phyloP scores from a whole-genome alignment of 2,888 invertebrate genomes.

The Agrilus cyanescens region DNA sequence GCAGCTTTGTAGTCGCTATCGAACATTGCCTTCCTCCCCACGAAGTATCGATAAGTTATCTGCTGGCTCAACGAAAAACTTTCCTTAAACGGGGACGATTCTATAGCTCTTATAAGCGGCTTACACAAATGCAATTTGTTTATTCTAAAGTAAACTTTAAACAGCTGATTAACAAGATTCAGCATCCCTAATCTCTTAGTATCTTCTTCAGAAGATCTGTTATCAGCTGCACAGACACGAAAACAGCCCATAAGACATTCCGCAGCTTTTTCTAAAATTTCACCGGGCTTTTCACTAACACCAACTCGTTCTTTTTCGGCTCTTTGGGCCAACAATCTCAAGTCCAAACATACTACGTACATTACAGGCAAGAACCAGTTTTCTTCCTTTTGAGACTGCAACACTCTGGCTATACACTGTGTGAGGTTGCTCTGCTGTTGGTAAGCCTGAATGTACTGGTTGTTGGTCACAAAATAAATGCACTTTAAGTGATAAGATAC shows the following conservation, averaged over 20 bases:
- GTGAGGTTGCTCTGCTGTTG: slow-evolving; percentile 66
- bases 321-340: slow-evolving; percentile 71
- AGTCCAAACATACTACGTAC: slow-evolving; percentile 79
- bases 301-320: slow-evolving; percentile 52
- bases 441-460: slow-evolving; percentile 57
- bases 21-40: slow-evolving; percentile 96
- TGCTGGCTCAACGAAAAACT: slow-evolving; percentile 84
- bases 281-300: slow-evolving; percentile 46
- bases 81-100: slow-evolving; percentile 81
- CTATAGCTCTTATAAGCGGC: slow-evolving; percentile 92
- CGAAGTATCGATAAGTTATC: slow-evolving; percentile 94
- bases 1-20: slow-evolving; percentile 92
- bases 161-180: slow-evolving; percentile 89
- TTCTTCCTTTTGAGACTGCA: slow-evolving; percentile 83
- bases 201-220: slow-evolving; percentile 76
- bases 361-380: slow-evolving; percentile 96
- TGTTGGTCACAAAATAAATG: slow-evolving; percentile 38
- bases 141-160: slow-evolving; percentile 77
- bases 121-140: slow-evolving; percentile 82
- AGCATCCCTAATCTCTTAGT: slow-evolving; percentile 96
- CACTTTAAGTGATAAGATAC: slow-evolving; percentile 63
- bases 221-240: slow-evolving; percentile 89
- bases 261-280: slow-evolving; percentile 83
- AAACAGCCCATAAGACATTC: slow-evolving; percentile 89
- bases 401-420: slow-evolving; percentile 65